Evolutionary conservation across 2,797 vertebrate species (phyloP).

Genomic region (Vespertilio murinus): DNA sequence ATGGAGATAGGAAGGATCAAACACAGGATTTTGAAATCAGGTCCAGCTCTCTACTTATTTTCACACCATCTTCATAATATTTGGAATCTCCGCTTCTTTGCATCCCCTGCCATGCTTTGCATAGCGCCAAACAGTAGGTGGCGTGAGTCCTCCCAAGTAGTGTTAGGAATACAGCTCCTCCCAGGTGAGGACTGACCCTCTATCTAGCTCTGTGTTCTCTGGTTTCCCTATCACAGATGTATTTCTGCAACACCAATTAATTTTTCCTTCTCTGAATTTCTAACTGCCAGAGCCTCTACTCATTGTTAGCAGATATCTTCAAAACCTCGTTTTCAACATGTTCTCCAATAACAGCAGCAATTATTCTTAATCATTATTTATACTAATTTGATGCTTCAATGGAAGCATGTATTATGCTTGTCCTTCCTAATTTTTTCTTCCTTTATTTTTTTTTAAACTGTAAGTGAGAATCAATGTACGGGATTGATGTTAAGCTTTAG

Average conservation of each 20-base stretch:
- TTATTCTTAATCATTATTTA: slow-evolving; percentile 73
- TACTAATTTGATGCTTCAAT: slow-evolving; percentile 71
- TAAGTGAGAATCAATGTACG: slow-evolving; percentile 72
- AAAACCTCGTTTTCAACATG: slow-evolving; percentile 55
- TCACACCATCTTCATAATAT: not conserved
- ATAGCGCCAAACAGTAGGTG: not conserved
- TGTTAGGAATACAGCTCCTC: not conserved
- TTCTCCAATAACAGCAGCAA: slow-evolving; percentile 44
- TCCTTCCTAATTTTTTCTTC: slow-evolving; percentile 42
- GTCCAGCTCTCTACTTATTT: not conserved
- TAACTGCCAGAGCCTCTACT: not conserved
- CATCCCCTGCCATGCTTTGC: not conserved
- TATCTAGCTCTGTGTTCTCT: rapidly evolving
- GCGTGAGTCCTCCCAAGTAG: not conserved
- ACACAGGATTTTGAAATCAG: not conserved
- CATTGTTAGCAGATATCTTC: slow-evolving; percentile 24
- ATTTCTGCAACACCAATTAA: slow-evolving; percentile 11
- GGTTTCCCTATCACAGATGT: not conserved
- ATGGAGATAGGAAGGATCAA: not conserved
- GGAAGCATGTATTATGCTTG: slow-evolving; percentile 61
- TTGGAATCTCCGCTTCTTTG: not conserved
- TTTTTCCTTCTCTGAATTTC: slow-evolving; percentile 10
- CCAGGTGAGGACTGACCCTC: not conserved
- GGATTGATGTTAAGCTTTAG: slow-evolving; percentile 73
- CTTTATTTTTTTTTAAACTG: slow-evolving; percentile 39